Evolutionary conservation across 2,113 vertebrate species (phyloP).

Genomic region (Merops nubicus): DNA sequence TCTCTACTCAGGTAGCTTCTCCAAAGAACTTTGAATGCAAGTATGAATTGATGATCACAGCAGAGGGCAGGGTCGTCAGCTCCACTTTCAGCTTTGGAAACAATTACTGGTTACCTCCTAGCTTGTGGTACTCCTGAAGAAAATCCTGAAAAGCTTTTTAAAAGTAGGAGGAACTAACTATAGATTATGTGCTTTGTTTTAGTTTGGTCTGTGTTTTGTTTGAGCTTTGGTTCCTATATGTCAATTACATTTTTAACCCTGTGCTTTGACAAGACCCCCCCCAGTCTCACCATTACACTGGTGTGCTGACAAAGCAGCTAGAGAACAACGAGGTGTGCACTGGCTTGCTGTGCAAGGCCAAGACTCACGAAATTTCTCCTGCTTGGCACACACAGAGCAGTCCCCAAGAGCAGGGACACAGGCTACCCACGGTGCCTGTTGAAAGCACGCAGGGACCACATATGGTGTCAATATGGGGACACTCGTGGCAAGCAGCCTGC

Average conservation of each 20-base stretch:
- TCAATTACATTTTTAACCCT: neutral
- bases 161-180: neutral
- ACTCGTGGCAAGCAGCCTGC: neutral
- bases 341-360: neutral
- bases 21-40: neutral
- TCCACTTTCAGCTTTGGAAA: neutral
- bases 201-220: neutral
- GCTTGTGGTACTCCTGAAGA: neutral
- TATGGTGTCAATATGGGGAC: accelerated
- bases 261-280: neutral
- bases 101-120: neutral
- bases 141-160: neutral
- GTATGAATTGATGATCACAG: accelerated
- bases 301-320: neutral
- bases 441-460: accelerated
- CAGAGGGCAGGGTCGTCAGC: neutral
- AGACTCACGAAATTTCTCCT: neutral
- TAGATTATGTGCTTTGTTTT: neutral
- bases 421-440: neutral
- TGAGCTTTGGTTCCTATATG: neutral
- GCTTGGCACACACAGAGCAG: neutral
- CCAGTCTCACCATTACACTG: neutral
- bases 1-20: neutral
- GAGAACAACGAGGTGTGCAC: accelerated
- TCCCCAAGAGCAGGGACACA: neutral